Evolutionary conservation across 2,113 vertebrate species (phyloP).

Genomic region (Apus apus): DNA sequence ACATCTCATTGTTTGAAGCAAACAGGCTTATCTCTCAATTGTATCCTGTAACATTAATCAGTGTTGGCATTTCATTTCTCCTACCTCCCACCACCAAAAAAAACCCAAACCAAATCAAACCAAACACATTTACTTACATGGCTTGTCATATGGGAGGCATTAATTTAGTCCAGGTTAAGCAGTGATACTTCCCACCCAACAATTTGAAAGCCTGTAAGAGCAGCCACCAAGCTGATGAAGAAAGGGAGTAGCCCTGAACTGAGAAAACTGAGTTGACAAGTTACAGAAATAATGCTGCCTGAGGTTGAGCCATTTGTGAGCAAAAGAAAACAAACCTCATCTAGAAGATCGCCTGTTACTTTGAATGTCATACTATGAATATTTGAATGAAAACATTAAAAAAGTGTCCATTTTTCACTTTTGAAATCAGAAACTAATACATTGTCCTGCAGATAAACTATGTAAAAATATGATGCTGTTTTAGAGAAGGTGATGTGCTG

Average conservation of each 20-base stretch:
- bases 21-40: neutral
- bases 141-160: slow-evolving; percentile 17
- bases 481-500: neutral
- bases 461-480: neutral
- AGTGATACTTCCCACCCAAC: slow-evolving; percentile 55
- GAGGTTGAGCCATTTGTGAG: slow-evolving; percentile 36
- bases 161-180: slow-evolving; percentile 53
- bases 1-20: slow-evolving; percentile 22
- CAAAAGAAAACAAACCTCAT: slow-evolving; percentile 33
- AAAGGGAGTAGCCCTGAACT: neutral
- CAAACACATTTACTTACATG: neutral
- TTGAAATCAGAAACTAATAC: neutral
- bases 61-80: slow-evolving; percentile 50
- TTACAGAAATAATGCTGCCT: slow-evolving; percentile 30
- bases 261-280: neutral
- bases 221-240: slow-evolving; percentile 5
- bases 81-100: neutral
- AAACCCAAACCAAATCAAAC: neutral
- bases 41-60: slow-evolving; percentile 26
- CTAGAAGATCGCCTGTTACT: neutral
- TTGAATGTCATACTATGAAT: slow-evolving; percentile 14
- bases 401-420: neutral
- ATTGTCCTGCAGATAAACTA: neutral
- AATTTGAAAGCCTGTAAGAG: slow-evolving; percentile 14
- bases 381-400: slow-evolving; percentile 30